phyloP scores from a whole-genome alignment of 2,888 invertebrate genomes.

The Drosophila multiciliata region DNA sequence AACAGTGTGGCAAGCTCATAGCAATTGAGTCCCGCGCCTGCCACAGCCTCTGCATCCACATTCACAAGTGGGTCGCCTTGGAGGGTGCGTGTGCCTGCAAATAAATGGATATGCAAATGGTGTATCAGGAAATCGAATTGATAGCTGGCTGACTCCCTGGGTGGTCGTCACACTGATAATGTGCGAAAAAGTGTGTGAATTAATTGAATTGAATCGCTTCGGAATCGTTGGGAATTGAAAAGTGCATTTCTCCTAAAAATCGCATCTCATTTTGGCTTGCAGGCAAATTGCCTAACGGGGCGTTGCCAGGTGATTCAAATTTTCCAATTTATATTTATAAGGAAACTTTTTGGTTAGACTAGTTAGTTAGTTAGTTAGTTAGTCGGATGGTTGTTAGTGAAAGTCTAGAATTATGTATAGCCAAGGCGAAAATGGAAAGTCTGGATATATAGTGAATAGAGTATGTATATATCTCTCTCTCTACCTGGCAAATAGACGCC shows the following conservation, averaged over 20 bases:
- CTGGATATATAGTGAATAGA: constrained; percentile 24
- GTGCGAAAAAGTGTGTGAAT: constrained; percentile 77
- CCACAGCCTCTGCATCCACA: constrained; percentile 88
- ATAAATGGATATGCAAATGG: constrained; percentile 33
- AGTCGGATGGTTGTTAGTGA: constrained; percentile 43
- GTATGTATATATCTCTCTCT: constrained; percentile 72
- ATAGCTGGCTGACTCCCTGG: constrained; percentile 56
- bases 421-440: constrained; percentile 69
- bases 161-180: constrained; percentile 62
- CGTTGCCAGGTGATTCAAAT: constrained; percentile 59
- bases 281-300: constrained; percentile 69
- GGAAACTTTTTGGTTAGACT: constrained; percentile 48
- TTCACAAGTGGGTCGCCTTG: constrained; percentile 89
- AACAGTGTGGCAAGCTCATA: constrained; percentile 90
- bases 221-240: constrained; percentile 29
- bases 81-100: constrained; percentile 88
- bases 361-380: constrained; percentile 12
- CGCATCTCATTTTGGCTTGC: constrained; percentile 27
- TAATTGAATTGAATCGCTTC: constrained; percentile 48
- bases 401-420: constrained; percentile 72
- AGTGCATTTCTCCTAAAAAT: constrained; percentile 51
- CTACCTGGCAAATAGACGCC: constrained; percentile 90
- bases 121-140: constrained; percentile 26
- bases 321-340: constrained; percentile 71
- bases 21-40: constrained; percentile 87